A percentile compares a stretch with the other conserved stretches of the same genome.
Conservation (phyloP, 2,888 invertebrate genomes). For the Crossocerus cetratus region DNA sequence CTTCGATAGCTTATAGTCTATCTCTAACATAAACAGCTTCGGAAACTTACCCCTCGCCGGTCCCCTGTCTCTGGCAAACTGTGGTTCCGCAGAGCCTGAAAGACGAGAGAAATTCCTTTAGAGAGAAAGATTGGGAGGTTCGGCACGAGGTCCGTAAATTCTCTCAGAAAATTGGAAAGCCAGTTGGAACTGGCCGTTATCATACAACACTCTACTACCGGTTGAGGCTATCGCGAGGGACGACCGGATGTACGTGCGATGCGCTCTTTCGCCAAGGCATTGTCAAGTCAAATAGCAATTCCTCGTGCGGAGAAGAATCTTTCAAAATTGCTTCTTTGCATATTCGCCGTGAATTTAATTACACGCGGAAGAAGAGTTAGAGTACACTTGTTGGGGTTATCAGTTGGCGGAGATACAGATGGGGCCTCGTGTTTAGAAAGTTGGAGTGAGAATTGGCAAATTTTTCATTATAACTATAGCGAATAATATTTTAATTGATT, state of each 20-base stretch:
- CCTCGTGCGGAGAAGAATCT: neutral
- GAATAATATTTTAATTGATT: neutral
- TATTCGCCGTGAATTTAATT: no score
- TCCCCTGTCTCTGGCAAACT: conserved; percentile 57
- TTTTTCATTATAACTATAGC: neutral
- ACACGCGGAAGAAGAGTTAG: no score
- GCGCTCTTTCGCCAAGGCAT: conserved; percentile 18
- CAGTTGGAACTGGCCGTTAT: conserved; percentile 47
- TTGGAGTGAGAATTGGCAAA: neutral
- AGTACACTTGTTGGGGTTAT: no score
- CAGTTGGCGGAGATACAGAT: no score
- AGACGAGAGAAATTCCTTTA: neutral
- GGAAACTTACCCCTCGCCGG: conserved; percentile 59
- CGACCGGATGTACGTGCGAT: conserved; percentile 60
- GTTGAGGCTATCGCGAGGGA: conserved; percentile 52
- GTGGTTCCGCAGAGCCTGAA: conserved; percentile 56
- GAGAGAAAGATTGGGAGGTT: neutral
- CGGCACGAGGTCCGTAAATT: conserved; percentile 11
- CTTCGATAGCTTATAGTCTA: no score
- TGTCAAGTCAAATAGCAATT: conserved; percentile 23
- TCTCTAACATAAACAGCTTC: no score
- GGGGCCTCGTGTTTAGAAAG: neutral
- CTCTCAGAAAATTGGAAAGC: conserved; percentile 28
- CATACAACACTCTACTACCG: conserved; percentile 54
- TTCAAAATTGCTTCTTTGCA: no score